Percentiles rank a stretch among this genome's conserved stretches.
Conservation (phyloP, 2,888 invertebrate species). For the Linhomoeus sp. region DNA sequence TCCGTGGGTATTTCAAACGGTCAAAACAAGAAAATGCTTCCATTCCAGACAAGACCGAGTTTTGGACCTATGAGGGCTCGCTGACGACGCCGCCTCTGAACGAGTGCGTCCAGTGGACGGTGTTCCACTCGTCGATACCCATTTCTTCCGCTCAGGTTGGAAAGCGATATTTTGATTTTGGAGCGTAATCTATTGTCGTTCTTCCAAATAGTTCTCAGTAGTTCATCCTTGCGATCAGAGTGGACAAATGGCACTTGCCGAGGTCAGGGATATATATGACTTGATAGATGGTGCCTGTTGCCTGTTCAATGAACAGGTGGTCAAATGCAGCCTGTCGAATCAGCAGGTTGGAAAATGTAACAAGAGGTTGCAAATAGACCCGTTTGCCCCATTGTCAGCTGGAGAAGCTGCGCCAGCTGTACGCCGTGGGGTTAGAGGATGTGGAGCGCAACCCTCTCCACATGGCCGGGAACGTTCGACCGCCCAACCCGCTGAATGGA, state of each 20-base stretch:
- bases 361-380: not conserved
- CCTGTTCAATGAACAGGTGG: too few relatives aligned
- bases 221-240: too few relatives aligned
- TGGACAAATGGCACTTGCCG: too few relatives aligned
- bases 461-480: constrained; percentile 17
- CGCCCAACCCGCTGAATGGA: constrained; percentile 15
- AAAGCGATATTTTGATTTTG: too few relatives aligned
- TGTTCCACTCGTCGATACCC: constrained; percentile 29
- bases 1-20: too few relatives aligned
- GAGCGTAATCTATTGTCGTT: too few relatives aligned
- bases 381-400: constrained; percentile 11
- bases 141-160: constrained; percentile 29
- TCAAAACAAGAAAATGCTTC: too few relatives aligned
- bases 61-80: constrained; percentile 32
- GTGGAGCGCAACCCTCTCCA: constrained; percentile 12
- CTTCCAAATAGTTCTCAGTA: too few relatives aligned
- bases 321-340: too few relatives aligned
- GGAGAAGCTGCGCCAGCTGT: constrained; percentile 19
- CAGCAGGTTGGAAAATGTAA: too few relatives aligned
- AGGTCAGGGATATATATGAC: too few relatives aligned
- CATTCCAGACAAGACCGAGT: constrained; percentile 24
- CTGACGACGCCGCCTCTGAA: constrained; percentile 30
- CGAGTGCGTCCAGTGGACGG: constrained; percentile 30
- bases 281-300: too few relatives aligned
- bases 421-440: constrained; percentile 14